Evolutionary conservation across 2,888 invertebrate species (phyloP).

Genomic region (Chalcis sispes): DNA sequence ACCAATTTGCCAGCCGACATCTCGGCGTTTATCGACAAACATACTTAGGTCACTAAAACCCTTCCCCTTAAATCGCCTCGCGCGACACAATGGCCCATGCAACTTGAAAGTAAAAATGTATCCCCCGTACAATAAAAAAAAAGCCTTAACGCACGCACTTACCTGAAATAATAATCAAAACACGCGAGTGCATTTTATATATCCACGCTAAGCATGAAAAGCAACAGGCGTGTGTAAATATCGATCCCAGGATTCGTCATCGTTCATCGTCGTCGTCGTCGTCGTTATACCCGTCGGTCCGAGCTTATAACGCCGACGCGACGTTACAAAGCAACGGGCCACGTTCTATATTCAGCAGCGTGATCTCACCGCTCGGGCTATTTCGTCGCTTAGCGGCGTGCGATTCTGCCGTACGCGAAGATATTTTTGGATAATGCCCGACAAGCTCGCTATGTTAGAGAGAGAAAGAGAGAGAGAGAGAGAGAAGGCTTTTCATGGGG

Average conservation of each 20-base stretch:
- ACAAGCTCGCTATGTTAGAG: not conserved
- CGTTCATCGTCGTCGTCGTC: not conserved
- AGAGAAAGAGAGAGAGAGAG: conserved; percentile 6
- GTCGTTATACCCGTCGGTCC: not conserved
- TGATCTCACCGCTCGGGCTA: conserved; percentile 43
- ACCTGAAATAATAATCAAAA: too few species aligned
- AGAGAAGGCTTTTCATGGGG: not conserved
- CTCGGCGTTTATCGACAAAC: too few species aligned
- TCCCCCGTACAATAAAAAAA: too few species aligned
- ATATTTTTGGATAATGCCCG: conserved; percentile 35
- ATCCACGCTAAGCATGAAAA: not conserved
- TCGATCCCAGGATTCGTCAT: too few species aligned
- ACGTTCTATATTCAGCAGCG: conserved; percentile 41
- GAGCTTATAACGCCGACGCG: conserved; percentile 23
- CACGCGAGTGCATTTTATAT: too few species aligned
- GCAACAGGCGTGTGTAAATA: conserved; percentile 45
- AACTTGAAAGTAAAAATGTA: too few species aligned
- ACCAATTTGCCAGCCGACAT: too few species aligned
- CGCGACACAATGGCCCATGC: too few species aligned
- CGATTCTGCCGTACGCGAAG: conserved; percentile 3
- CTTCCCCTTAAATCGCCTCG: too few species aligned
- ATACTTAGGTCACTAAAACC: too few species aligned
- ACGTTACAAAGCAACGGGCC: conserved; percentile 8
- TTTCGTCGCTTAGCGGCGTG: conserved; percentile 5
- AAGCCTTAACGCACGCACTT: too few species aligned